Percentiles rank a stretch among this genome's conserved stretches.
These are phyloP conservation scores for Tipula confusa DNA, from an alignment of 2,888 invertebrate species.

Conservation along the genomic window DNA sequence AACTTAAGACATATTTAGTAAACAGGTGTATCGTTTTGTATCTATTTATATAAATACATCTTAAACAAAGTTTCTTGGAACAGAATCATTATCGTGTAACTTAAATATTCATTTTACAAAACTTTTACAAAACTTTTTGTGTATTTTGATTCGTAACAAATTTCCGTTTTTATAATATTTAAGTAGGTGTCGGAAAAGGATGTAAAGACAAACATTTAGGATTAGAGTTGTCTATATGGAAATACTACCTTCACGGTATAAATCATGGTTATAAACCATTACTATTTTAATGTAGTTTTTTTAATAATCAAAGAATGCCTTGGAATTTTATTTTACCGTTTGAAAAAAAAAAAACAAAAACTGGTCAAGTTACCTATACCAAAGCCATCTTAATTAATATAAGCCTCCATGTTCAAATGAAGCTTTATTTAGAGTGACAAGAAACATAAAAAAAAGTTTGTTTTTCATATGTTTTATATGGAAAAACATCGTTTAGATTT, in stretches of 20 bases:
- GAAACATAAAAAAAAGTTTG: no score
- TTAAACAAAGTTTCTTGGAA: not conserved
- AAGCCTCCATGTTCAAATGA: no score
- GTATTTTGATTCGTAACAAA: not conserved
- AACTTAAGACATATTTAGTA: not conserved
- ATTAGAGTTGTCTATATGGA: not conserved
- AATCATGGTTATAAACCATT: no score
- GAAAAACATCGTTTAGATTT: no score
- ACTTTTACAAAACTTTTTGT: not conserved
- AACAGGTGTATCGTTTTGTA: not conserved
- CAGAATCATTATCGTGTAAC: conserved; percentile 12
- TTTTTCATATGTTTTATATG: no score
- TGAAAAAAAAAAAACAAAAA: no score
- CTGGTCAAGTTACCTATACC: no score
- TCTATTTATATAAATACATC: not conserved
- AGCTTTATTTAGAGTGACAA: no score
- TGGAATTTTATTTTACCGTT: not conserved
- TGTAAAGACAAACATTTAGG: not conserved
- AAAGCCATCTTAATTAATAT: no score
- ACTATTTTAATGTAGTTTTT: no score
- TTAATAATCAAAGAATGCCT: no score
- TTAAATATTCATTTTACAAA: not conserved
- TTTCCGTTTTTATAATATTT: not conserved
- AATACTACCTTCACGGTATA: no score
- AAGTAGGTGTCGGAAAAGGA: not conserved